Conservation (phyloP, 2,797 vertebrate genomes). For the Cygnus olor region DNA sequence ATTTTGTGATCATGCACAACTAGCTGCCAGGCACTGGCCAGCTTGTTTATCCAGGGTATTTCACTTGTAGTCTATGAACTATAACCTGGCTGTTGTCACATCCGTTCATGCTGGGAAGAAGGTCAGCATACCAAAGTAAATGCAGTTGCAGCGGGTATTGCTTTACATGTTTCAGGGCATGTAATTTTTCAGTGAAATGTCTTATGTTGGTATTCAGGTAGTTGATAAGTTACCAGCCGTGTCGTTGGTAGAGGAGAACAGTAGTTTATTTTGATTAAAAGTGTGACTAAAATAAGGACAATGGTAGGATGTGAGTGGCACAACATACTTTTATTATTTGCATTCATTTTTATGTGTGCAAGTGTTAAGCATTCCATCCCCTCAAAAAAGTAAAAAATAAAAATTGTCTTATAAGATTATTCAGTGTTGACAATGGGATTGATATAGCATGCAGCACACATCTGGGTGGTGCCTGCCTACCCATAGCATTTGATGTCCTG, state of each 20-base stretch:
- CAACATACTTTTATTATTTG: background rate
- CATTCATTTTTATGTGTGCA: fast-evolving
- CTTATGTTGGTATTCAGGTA: background rate
- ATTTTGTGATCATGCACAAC: background rate
- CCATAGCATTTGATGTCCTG: background rate
- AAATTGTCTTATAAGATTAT: background rate
- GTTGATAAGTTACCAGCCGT: background rate
- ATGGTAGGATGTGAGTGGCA: background rate
- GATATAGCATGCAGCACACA: background rate
- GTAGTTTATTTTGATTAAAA: background rate
- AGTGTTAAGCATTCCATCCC: background rate
- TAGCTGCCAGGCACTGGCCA: background rate
- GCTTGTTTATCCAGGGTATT: background rate
- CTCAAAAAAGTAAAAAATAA: background rate
- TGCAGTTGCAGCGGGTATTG: background rate
- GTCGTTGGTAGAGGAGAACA: background rate
- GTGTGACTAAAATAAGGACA: background rate
- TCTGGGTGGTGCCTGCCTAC: background rate
- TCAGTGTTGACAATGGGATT: fast-evolving
- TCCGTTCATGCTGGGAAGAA: background rate
- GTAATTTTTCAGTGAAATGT: background rate
- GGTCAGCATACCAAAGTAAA: background rate
- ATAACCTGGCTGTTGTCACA: background rate
- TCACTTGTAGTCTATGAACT: background rate
- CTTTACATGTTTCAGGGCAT: background rate